Percentiles rank a stretch among this genome's conserved stretches.
Conservation (phyloP, 2,888 invertebrate genomes). For the Tachina grossa region DNA sequence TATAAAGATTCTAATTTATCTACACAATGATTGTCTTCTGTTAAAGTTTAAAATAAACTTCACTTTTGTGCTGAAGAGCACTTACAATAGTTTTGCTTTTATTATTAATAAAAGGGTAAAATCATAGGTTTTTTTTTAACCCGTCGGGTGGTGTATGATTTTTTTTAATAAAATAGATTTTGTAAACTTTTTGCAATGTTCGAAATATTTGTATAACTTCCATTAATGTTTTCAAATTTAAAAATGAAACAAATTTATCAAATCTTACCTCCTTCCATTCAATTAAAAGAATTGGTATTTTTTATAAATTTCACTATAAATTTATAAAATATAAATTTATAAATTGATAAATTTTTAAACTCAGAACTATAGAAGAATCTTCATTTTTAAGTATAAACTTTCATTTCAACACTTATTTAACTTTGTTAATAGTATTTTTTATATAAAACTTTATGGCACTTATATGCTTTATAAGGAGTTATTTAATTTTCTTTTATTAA, state of each 20-base stretch:
- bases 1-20: too few species aligned
- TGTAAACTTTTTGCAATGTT: neutral
- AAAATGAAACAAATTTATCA: neutral
- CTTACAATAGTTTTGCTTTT: too few species aligned
- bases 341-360: neutral
- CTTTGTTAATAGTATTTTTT: neutral
- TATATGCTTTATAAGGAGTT: neutral
- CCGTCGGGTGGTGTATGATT: too few species aligned
- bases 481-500: neutral
- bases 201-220: neutral
- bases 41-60: too few species aligned
- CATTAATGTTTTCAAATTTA: neutral
- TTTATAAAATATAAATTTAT: too few species aligned
- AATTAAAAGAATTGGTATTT: neutral
- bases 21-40: too few species aligned
- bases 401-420: neutral
- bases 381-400: neutral
- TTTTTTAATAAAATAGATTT: too few species aligned
- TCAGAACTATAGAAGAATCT: neutral
- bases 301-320: neutral
- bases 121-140: too few species aligned
- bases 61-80: too few species aligned
- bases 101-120: too few species aligned
- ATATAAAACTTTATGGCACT: too few species aligned
- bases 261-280: constrained; percentile 8